Evolutionary conservation across 2,797 vertebrate species (phyloP).

Genomic region (Oreortyx pictus): DNA sequence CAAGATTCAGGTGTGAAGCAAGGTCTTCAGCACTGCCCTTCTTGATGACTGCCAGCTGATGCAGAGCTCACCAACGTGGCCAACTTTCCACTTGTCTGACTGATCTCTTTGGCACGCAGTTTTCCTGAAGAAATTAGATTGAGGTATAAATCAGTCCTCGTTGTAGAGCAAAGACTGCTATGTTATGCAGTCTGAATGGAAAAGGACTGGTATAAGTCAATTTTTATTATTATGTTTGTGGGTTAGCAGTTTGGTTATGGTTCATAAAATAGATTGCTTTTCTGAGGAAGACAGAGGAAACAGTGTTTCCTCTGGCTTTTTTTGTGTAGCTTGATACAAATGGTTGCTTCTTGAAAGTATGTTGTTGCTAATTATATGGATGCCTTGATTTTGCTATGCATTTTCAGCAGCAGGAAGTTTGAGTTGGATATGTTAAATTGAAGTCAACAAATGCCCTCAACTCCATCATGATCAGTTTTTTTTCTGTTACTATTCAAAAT

Average conservation of each 20-base stretch:
- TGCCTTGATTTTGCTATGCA: background rate
- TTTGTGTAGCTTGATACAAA: background rate
- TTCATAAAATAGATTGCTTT: background rate
- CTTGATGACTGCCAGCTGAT: background rate
- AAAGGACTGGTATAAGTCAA: background rate
- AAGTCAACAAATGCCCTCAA: background rate
- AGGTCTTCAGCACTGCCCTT: background rate
- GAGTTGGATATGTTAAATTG: background rate
- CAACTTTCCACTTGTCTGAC: background rate
- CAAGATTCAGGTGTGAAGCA: background rate
- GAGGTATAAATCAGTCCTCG: background rate
- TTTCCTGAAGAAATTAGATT: background rate
- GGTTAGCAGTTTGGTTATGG: background rate
- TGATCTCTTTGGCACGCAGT: background rate
- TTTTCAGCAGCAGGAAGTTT: background rate
- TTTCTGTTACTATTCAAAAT: background rate
- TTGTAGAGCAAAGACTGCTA: background rate
- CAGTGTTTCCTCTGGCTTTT: background rate
- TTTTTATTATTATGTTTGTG: background rate
- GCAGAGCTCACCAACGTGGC: background rate
- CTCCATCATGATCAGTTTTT: background rate
- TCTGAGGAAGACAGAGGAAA: background rate
- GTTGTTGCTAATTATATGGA: background rate
- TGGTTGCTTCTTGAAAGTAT: background rate
- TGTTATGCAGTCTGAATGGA: background rate